Evolutionary conservation across 2,797 vertebrate genomes (phyloP).

Genomic region (Parauchenoglanis punctatus): DNA sequence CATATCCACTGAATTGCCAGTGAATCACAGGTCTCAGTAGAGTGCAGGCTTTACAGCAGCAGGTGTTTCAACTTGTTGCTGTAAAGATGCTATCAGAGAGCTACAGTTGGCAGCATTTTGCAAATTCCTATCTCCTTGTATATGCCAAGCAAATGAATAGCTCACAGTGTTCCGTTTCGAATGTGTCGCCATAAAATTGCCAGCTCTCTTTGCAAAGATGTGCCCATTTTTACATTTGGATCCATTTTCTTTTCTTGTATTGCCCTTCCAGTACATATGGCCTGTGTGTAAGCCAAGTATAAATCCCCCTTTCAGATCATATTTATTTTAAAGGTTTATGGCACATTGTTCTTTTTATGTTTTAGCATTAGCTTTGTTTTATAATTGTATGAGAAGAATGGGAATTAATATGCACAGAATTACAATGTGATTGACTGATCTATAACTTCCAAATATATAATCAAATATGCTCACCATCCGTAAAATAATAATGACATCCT

Average conservation of each 20-base stretch:
- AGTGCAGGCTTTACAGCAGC: conserved; percentile 59
- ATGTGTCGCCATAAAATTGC: conserved; percentile 21
- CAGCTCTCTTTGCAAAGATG: not conserved
- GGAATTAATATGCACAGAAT: not conserved
- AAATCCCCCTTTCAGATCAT: not conserved
- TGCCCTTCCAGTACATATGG: not conserved
- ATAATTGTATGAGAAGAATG: not conserved
- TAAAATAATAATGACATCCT: not conserved
- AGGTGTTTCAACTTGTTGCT: conserved; percentile 77
- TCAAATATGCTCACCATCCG: not conserved
- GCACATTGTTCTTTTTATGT: not conserved
- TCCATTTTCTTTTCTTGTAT: not conserved
- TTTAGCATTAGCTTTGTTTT: not conserved
- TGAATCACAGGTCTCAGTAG: conserved; percentile 46
- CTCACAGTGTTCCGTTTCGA: conserved; percentile 27
- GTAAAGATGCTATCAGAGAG: conserved; percentile 43
- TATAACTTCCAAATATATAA: not conserved
- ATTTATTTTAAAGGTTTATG: not conserved
- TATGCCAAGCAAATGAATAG: conserved; percentile 27
- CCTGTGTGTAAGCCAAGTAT: not conserved
- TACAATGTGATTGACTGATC: not conserved
- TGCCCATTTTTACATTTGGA: not conserved
- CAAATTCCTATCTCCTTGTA: conserved; percentile 25
- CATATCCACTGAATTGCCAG: not conserved
- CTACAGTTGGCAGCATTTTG: conserved; percentile 42